A percentile compares a stretch with the other conserved stretches of the same genome.
phyloP scores from a whole-genome alignment of 2,797 vertebrate species.

The Paguma larvata region DNA sequence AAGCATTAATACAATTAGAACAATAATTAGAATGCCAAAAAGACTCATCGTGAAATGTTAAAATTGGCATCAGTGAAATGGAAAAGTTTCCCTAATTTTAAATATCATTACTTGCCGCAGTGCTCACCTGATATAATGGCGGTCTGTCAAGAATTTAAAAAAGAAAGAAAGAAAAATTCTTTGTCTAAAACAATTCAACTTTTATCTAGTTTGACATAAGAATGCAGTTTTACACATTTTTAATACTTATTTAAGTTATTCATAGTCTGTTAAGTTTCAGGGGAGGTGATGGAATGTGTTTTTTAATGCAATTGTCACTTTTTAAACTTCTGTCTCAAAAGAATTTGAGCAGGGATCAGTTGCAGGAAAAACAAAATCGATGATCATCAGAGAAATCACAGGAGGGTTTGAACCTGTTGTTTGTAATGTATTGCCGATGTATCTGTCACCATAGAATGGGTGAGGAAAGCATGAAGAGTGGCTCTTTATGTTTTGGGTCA shows the following conservation, averaged over 20 bases:
- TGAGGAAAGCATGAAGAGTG: neutral
- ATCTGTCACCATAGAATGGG: neutral
- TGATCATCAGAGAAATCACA: neutral
- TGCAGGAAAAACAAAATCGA: neutral
- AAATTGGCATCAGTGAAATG: conserved; percentile 73
- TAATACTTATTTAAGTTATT: conserved; percentile 65
- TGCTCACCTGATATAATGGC: conserved; percentile 72
- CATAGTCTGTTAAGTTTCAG: conserved; percentile 45
- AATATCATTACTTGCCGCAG: conserved; percentile 62
- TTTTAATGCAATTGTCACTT: conserved; percentile 15
- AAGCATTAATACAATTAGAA: conserved; percentile 73
- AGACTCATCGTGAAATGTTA: conserved; percentile 73
- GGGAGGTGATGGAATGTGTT: neutral
- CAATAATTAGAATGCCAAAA: conserved; percentile 80
- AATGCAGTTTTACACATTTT: conserved; percentile 50
- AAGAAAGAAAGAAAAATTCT: conserved; percentile 13
- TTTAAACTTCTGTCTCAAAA: conserved; percentile 48
- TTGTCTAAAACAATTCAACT: conserved; percentile 67
- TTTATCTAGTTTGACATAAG: conserved; percentile 60
- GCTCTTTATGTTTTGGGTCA: neutral
- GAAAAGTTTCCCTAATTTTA: conserved; percentile 74
- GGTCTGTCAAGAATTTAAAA: conserved; percentile 67
- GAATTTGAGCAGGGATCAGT: neutral
- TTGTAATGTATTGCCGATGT: neutral
- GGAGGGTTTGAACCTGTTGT: neutral